These are phyloP conservation scores for Xanthia togata DNA, from an alignment of 2,888 invertebrate species.

Conservation along the genomic window DNA sequence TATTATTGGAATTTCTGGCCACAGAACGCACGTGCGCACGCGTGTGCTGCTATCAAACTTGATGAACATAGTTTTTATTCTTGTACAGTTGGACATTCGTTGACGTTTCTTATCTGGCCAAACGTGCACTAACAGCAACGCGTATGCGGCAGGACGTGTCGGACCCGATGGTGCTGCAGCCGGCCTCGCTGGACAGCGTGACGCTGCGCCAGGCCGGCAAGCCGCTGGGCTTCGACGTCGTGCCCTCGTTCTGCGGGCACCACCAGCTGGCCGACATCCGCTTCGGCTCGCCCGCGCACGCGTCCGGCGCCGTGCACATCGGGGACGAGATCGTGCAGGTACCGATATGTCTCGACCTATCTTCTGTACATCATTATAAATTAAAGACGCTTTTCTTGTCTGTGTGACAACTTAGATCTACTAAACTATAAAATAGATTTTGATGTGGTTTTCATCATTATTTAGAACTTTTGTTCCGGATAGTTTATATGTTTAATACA, in stretches of 20 bases:
- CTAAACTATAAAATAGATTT: background rate
- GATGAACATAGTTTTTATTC: background rate
- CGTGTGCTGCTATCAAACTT: background rate
- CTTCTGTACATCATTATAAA: background rate
- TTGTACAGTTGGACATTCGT: conserved; percentile 54
- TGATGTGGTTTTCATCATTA: background rate
- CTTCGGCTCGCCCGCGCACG: conserved; percentile 97
- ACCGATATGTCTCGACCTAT: background rate
- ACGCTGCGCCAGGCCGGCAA: conserved; percentile 96
- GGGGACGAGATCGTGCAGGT: conserved; percentile 99
- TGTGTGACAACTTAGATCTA: background rate
- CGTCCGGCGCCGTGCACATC: conserved; percentile 97
- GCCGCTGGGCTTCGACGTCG: conserved; percentile 97
- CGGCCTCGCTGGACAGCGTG: conserved; percentile 96
- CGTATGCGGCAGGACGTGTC: conserved; percentile 91
- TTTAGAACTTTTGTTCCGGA: too few species aligned
- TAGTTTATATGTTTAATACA: too few species aligned
- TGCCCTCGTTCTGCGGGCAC: conserved; percentile 95
- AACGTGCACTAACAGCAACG: conserved; percentile 75
- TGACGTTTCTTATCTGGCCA: background rate
- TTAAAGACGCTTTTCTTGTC: too few species aligned
- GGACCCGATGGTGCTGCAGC: conserved; percentile 97
- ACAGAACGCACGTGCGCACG: too few species aligned
- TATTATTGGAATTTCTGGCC: too few species aligned
- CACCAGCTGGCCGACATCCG: conserved; percentile 96